These are phyloP conservation scores for Drosophila subquinaria DNA, from an alignment of 2,888 invertebrate genomes.

Conservation along the genomic window DNA sequence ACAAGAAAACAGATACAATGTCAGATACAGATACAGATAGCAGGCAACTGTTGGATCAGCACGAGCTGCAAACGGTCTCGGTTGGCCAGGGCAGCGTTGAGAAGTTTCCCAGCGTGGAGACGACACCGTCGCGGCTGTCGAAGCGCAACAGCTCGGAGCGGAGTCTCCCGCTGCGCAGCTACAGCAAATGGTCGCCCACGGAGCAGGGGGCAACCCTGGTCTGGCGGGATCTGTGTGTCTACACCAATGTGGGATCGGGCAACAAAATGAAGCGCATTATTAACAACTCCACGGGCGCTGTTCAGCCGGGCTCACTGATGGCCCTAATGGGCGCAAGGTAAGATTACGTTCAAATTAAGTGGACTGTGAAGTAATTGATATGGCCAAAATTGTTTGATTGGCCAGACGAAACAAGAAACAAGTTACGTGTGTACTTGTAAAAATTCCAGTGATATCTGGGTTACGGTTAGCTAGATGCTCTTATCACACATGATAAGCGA, in stretches of 20 bases:
- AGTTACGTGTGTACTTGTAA: not conserved
- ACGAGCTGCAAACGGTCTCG: constrained; percentile 66
- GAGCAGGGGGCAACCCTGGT: constrained; percentile 90
- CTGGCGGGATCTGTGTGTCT: constrained; percentile 92
- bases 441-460: constrained; percentile 46
- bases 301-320: constrained; percentile 92
- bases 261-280: constrained; percentile 90
- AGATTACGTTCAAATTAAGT: constrained; percentile 58
- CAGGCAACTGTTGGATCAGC: constrained; percentile 37
- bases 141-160: constrained; percentile 83
- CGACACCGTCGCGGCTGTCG: constrained; percentile 72
- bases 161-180: constrained; percentile 85
- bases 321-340: constrained; percentile 95
- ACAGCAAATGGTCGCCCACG: constrained; percentile 87
- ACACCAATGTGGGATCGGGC: constrained; percentile 86
- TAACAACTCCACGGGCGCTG: constrained; percentile 93
- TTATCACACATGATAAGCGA: constrained; percentile 44
- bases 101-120: constrained; percentile 58
- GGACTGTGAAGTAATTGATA: constrained; percentile 39
- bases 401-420: not conserved
- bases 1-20: constrained; percentile 30
- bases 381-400: not conserved
- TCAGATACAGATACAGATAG: constrained; percentile 54
- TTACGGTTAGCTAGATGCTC: constrained; percentile 36
- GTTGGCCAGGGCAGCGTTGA: constrained; percentile 26